Evolutionary conservation across 2,888 invertebrate genomes (phyloP).

Genomic region (Euphydryas editha): DNA sequence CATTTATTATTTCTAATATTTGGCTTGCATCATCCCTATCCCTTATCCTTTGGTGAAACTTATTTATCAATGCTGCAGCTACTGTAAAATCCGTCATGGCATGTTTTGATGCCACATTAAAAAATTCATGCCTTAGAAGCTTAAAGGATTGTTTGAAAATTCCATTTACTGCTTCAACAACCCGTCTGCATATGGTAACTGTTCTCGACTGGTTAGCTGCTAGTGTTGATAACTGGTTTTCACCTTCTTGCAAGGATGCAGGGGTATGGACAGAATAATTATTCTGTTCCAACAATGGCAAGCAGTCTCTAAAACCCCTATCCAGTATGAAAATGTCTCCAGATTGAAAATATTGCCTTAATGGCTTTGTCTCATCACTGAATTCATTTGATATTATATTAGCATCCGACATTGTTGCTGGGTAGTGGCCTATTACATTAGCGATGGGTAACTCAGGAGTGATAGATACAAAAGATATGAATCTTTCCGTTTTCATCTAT

Average conservation of each 20-base stretch:
- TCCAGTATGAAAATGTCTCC: background rate
- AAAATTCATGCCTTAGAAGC: constrained; percentile 2
- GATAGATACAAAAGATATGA: too few relatives aligned
- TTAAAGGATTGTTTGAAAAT: constrained; percentile 4
- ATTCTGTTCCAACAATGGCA: background rate
- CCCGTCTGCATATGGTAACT: constrained; percentile 1
- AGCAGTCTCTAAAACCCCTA: background rate
- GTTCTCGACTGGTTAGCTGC: background rate
- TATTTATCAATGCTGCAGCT: background rate
- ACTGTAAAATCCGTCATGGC: too few relatives aligned
- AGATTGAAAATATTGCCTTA: background rate
- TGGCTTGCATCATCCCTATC: background rate
- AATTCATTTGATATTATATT: background rate
- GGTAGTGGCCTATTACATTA: background rate
- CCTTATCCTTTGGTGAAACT: background rate
- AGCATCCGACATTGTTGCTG: background rate
- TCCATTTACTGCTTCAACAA: constrained; percentile 3
- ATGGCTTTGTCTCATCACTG: background rate
- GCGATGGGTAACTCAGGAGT: too few relatives aligned
- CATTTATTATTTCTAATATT: background rate
- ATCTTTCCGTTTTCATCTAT: too few relatives aligned
- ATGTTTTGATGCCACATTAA: background rate
- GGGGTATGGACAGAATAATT: constrained; percentile 5
- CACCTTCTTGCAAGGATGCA: background rate
- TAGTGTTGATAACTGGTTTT: background rate